Conservation (phyloP, 2,888 invertebrate species). For the Meiosimyza platycephala region DNA sequence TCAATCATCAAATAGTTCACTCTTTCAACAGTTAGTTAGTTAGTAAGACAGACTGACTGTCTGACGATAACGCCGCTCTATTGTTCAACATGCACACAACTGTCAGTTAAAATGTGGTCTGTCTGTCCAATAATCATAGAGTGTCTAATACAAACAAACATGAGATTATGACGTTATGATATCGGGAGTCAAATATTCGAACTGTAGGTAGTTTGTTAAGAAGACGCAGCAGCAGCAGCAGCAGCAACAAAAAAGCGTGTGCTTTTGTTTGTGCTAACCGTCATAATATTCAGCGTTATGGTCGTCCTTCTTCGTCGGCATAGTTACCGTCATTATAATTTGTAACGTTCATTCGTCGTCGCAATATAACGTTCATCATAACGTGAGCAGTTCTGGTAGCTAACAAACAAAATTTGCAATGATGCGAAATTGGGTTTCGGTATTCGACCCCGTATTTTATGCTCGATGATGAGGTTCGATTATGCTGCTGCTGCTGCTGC, state of each 20-base stretch:
- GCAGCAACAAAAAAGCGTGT: background rate
- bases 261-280: background rate
- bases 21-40: too few relatives aligned
- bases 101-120: background rate
- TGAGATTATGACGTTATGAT: conserved; percentile 43
- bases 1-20: conserved; percentile 18
- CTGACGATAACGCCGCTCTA: background rate
- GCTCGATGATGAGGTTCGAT: background rate
- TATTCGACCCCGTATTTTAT: conserved; percentile 2
- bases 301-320: background rate
- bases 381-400: conserved; percentile 4
- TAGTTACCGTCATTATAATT: conserved; percentile 4
- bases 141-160: conserved; percentile 47
- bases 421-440: conserved; percentile 18
- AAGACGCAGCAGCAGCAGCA: conserved; percentile 3
- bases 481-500: conserved; percentile 10
- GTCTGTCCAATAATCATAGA: conserved; percentile 27
- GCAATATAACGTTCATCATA: background rate
- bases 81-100: background rate
- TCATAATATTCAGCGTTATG: background rate
- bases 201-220: background rate
- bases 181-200: conserved; percentile 8
- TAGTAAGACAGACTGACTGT: background rate
- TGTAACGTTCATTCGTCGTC: conserved; percentile 15
- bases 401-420: conserved; percentile 5